Base-by-base conservation (phyloP, 2,888 invertebrate genomes). In the Gastrophysa polygoni region DNA sequence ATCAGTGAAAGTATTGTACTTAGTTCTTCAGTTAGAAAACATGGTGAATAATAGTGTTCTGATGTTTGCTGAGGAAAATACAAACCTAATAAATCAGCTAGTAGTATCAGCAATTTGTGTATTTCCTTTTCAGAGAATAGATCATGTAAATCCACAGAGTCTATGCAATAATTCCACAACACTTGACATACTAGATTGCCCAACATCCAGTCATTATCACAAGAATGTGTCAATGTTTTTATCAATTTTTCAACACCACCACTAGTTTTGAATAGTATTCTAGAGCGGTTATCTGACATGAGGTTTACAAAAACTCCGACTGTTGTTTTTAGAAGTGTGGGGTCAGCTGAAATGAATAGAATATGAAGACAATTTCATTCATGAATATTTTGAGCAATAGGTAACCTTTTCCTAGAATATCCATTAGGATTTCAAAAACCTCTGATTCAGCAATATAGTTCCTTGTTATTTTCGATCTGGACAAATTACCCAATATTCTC, bases 281-380 rank as follows among this genome's bases (percentile, higher is more conserved):
- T 80, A 61, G 85, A 85, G 68, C 85, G 84, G 69, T 83, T 83
- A 67, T 85, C 87, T 10, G 87, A 85, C 77, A 87, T 87, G 72
- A 94, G 86, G 83, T 94, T 94, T 17, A 94, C 92, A 52, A 94
- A 84, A 38, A 94, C 91, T 1, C 94, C 94, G 59, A 91, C 89
- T 1, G 91, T 89, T 5, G 92, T 90, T 76, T 89, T 89, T 0
- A 92, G 86, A 14, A 93, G 84, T 70, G 89, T 89, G 50, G 85
- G 82, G 59, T 90, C 89, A 61, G 86, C 88, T 82, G 82, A 75
- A 74, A 73, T 21, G 16, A 17, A 16, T 57, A 60, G 29, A 34
- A 51, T 57, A 20, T n/a, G 11, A 14, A 29, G 16, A 38, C 18
- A 18, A 14, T n/a, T n/a, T n/a, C n/a, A n/a, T n/a, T n/a, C n/a